A percentile compares a stretch with the other conserved stretches of the same genome.
phyloP scores from a whole-genome alignment of 1,140 invertebrate species.

The Hyposmocoma kahamanoa region DNA sequence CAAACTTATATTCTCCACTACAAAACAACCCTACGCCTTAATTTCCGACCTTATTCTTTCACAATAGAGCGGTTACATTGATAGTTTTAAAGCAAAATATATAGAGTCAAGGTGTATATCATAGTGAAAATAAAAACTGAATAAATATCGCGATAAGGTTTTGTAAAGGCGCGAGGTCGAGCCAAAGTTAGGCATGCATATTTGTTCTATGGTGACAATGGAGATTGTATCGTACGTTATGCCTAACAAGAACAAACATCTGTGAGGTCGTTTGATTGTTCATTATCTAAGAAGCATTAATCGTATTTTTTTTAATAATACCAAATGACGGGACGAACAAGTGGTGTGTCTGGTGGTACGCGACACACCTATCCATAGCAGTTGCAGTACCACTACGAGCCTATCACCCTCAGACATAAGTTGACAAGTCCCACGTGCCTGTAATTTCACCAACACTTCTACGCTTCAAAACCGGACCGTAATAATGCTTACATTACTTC shows the following conservation, averaged over 20 bases:
- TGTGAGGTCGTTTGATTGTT: too few relatives aligned
- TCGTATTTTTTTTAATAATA: too few relatives aligned
- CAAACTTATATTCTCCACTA: slow-evolving; percentile 23
- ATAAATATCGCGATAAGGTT: slow-evolving; percentile 66
- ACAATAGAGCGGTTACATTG: slow-evolving; percentile 4
- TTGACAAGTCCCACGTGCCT: too few relatives aligned
- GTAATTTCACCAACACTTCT: too few relatives aligned
- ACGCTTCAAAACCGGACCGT: too few relatives aligned
- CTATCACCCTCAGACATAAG: too few relatives aligned
- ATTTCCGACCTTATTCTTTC: slow-evolving; percentile 33
- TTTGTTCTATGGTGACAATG: slow-evolving; percentile 15
- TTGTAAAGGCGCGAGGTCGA: slow-evolving; percentile 65
- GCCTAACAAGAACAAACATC: slow-evolving; percentile 22
- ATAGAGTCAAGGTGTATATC: slow-evolving; percentile 27
- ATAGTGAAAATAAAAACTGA: slow-evolving; percentile 67
- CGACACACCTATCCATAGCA: too few relatives aligned
- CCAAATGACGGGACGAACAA: too few relatives aligned
- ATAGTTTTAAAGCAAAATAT: not conserved
- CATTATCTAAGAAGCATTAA: too few relatives aligned
- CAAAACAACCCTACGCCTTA: slow-evolving; percentile 15
- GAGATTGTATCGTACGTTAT: slow-evolving; percentile 18
- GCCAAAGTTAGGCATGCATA: slow-evolving; percentile 40
- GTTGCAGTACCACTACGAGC: too few relatives aligned
- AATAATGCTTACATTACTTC: too few relatives aligned
- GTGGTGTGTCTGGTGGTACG: too few relatives aligned